A percentile compares a stretch with the other conserved stretches of the same genome.
These are phyloP conservation scores for Amphiprion clarkii DNA, from an alignment of 2,797 vertebrate species.

Conservation along the genomic window DNA sequence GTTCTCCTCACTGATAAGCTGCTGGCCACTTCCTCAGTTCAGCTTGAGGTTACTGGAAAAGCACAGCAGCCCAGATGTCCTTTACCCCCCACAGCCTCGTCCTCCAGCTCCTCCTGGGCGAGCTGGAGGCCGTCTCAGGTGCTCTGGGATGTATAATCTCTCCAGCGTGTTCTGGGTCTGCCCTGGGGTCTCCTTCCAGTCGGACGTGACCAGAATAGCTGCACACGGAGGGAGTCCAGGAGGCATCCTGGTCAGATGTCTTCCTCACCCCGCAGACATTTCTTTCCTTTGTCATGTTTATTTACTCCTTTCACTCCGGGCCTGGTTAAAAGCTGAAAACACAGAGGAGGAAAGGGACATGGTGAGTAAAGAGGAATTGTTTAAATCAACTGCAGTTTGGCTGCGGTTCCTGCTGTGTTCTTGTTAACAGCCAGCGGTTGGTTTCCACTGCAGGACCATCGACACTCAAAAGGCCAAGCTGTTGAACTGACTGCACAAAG, in stretches of 20 bases:
- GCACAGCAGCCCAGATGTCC: slow-evolving; percentile 20
- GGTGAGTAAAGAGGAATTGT: slow-evolving; percentile 14
- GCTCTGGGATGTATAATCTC: slow-evolving; percentile 61
- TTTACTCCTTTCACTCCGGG: slow-evolving; percentile 24
- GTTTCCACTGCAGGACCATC: slow-evolving; percentile 53
- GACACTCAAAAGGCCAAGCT: slow-evolving; percentile 50
- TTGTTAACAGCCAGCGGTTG: slow-evolving; percentile 46
- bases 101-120: slow-evolving; percentile 38
- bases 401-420: slow-evolving; percentile 38
- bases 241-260: slow-evolving; percentile 49
- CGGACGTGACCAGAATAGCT: slow-evolving; percentile 56
- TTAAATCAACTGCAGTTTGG: slow-evolving; percentile 48
- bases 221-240: slow-evolving; percentile 13
- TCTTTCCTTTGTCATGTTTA: slow-evolving; percentile 46
- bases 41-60: slow-evolving; percentile 19
- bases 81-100: slow-evolving; percentile 7
- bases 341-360: not conserved
- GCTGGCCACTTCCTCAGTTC: slow-evolving; percentile 7
- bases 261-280: slow-evolving; percentile 30
- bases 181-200: slow-evolving; percentile 54
- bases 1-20: not conserved
- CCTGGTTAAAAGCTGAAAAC: slow-evolving; percentile 48
- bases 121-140: slow-evolving; percentile 27
- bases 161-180: slow-evolving; percentile 44
- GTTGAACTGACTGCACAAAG: slow-evolving; percentile 46